phyloP scores from a whole-genome alignment of 2,113 vertebrate species.

The Phylloscopus trochilus region DNA sequence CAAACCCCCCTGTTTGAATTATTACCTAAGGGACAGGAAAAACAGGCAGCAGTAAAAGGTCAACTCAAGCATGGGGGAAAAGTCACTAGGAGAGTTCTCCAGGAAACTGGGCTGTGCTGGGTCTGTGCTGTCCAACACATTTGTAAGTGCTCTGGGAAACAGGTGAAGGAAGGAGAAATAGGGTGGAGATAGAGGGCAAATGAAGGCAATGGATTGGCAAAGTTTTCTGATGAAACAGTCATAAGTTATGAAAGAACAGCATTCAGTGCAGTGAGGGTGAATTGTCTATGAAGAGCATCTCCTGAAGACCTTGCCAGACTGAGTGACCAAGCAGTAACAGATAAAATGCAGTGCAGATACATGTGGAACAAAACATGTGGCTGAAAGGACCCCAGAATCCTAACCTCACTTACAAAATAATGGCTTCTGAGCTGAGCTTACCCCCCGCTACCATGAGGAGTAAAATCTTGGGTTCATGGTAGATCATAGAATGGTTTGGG shows the following conservation, averaged over 20 bases:
- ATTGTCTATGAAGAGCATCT: not conserved
- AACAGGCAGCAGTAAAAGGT: not conserved
- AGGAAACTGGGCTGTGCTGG: not conserved
- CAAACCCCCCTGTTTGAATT: not conserved
- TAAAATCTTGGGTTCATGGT: not conserved
- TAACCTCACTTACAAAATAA: not conserved
- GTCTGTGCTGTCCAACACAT: not conserved
- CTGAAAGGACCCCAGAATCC: not conserved
- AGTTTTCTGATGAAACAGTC: not conserved
- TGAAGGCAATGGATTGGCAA: not conserved
- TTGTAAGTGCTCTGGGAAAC: not conserved
- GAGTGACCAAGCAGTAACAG: not conserved
- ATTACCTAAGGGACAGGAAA: not conserved
- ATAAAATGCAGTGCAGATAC: not conserved
- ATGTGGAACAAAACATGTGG: not conserved
- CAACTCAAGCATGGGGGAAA: fast-evolving
- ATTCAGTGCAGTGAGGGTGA: not conserved
- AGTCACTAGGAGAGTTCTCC: not conserved
- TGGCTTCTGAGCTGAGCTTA: not conserved
- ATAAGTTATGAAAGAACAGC: not conserved
- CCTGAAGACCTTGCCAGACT: not conserved
- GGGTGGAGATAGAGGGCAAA: not conserved
- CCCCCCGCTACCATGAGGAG: not conserved
- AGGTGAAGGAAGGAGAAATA: not conserved
- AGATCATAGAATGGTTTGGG: not conserved